A percentile compares a stretch with the other conserved stretches of the same genome.
Evolutionary conservation across 2,888 invertebrate genomes (phyloP).

Genomic region (Andrena haemorrhoa): DNA sequence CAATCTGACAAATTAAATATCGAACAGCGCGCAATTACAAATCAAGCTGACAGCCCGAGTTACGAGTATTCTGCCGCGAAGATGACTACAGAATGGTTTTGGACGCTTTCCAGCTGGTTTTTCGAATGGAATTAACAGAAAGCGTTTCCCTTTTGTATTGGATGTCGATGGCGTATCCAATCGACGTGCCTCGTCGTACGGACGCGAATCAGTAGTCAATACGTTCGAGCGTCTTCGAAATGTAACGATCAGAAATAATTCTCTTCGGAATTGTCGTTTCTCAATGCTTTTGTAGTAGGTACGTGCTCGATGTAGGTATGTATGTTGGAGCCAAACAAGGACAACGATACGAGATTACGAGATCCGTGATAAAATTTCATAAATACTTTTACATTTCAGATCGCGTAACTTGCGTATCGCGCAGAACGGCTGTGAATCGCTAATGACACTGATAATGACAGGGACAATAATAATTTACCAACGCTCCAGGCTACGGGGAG

Average conservation of each 20-base stretch:
- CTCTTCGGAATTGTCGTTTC: background rate
- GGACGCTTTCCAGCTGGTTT: conserved; percentile 71
- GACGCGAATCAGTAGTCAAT: background rate
- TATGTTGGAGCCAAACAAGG: background rate
- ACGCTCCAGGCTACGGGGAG: background rate
- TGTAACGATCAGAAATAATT: background rate
- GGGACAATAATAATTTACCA: conserved; percentile 41
- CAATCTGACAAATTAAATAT: no score
- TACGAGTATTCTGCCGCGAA: conserved; percentile 60
- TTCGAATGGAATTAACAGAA: conserved; percentile 71
- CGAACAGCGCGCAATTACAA: no score
- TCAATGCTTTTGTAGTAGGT: background rate
- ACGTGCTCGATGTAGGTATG: background rate
- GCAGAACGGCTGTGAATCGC: conserved; percentile 7
- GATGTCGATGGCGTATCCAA: background rate
- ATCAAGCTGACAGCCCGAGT: conserved; percentile 21
- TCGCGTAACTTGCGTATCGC: conserved; percentile 8
- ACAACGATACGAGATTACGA: background rate
- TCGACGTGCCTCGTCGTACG: no score
- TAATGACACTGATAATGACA: conserved; percentile 23
- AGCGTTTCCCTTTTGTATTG: conserved; percentile 51
- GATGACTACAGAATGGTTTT: conserved; percentile 69
- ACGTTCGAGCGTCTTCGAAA: background rate
- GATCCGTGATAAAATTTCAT: background rate
- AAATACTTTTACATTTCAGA: background rate